These are phyloP conservation scores for Gortyna flavago DNA, from an alignment of 2,888 invertebrate species.

Conservation along the genomic window DNA sequence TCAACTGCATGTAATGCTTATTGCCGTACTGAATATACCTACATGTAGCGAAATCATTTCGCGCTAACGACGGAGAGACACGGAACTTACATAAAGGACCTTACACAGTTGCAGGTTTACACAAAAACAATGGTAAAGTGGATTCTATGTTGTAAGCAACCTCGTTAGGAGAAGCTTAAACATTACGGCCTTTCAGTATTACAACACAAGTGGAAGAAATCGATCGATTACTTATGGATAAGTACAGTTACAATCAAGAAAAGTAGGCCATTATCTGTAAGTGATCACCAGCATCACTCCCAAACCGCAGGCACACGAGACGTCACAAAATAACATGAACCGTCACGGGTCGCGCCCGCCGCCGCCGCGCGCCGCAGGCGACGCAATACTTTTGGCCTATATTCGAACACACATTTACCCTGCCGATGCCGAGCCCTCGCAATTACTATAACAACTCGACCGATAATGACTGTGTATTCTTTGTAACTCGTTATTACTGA, in stretches of 20 bases:
- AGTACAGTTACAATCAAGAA: conserved; percentile 58
- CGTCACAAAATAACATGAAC: conserved; percentile 86
- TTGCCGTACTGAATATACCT: conserved; percentile 61
- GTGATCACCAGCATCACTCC: conserved; percentile 77
- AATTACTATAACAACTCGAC: conserved; percentile 73
- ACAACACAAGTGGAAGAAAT: conserved; percentile 24
- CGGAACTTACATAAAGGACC: conserved; percentile 66
- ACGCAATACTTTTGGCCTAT: conserved; percentile 83
- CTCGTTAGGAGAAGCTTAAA: conserved; percentile 27
- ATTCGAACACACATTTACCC: conserved; percentile 77
- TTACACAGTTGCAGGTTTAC: conserved; percentile 43
- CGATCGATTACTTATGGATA: conserved; percentile 37
- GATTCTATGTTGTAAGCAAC: conserved; percentile 28
- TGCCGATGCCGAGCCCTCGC: conserved; percentile 71
- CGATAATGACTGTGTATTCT: conserved; percentile 67
- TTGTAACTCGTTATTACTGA: conserved; percentile 58
- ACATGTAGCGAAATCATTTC: conserved; percentile 70
- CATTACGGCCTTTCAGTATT: conserved; percentile 20
- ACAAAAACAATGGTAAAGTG: conserved; percentile 30
- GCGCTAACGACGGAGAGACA: conserved; percentile 74
- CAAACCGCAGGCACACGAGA: conserved; percentile 81
- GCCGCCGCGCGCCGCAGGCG: conserved; percentile 24
- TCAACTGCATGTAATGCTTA: conserved; percentile 73
- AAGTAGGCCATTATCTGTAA: conserved; percentile 74
- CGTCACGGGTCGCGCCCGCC: conserved; percentile 72